phyloP scores from a whole-genome alignment of 2,113 vertebrate genomes.

The Syngnathus floridae region DNA sequence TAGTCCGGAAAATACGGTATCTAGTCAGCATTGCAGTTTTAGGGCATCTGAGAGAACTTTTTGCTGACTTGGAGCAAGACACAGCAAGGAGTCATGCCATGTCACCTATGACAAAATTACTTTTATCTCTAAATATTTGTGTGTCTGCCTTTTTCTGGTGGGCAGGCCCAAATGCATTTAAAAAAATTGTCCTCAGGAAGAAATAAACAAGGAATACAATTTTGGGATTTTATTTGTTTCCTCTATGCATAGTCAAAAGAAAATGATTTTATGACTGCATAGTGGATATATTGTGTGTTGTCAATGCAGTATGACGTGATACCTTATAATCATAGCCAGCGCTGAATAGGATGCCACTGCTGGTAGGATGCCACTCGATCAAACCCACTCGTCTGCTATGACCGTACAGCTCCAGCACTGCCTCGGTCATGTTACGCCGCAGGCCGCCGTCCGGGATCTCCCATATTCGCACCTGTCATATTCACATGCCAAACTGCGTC shows the following conservation, averaged over 20 bases:
- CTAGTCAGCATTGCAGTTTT: not conserved
- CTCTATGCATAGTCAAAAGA: not conserved
- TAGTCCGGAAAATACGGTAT: too few relatives aligned
- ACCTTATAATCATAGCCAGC: conserved; percentile 98
- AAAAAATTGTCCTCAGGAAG: not conserved
- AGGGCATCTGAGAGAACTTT: not conserved
- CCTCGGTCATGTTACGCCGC: conserved; percentile 86
- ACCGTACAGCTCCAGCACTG: conserved; percentile 87
- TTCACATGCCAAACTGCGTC: not conserved
- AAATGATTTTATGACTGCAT: not conserved
- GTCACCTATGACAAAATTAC: too few relatives aligned
- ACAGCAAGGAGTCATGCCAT: too few relatives aligned
- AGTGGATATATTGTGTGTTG: not conserved
- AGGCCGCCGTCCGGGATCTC: conserved; percentile 91
- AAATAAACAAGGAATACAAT: not conserved
- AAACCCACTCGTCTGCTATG: conserved; percentile 94
- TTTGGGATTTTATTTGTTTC: not conserved
- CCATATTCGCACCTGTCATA: conserved; percentile 86
- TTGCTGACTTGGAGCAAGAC: not conserved
- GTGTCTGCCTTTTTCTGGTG: too few relatives aligned
- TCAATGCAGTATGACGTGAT: not conserved
- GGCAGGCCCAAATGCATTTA: too few relatives aligned
- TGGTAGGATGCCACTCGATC: conserved; percentile 95
- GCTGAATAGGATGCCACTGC: conserved; percentile 92
- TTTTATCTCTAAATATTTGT: too few relatives aligned